Evolutionary conservation across 1,140 invertebrate genomes (phyloP).

Genomic region (Drosophila bipectinata): DNA sequence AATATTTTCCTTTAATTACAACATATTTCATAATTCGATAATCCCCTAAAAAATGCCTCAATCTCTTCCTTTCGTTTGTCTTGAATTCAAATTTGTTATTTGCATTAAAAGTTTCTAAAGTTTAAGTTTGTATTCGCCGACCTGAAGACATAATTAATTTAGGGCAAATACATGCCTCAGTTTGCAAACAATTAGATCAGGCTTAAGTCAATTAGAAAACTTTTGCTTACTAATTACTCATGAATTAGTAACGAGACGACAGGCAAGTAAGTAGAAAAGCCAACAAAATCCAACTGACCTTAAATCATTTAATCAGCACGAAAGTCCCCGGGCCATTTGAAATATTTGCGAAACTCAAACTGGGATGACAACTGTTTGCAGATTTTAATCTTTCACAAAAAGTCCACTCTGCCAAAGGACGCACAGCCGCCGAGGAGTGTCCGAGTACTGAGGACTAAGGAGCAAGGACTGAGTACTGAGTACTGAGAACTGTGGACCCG

Average conservation of each 20-base stretch:
- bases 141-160: conserved; percentile 1
- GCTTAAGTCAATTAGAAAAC: conserved; percentile 35
- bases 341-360: conserved; percentile 77
- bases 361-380: conserved; percentile 81
- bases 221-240: conserved; percentile 62
- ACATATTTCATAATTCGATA: background rate
- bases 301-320: conserved; percentile 77
- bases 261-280: conserved; percentile 34
- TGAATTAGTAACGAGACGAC: conserved; percentile 31
- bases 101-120: too few relatives aligned
- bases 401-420: conserved; percentile 46
- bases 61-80: background rate
- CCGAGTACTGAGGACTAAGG: conserved; percentile 38
- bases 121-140: background rate
- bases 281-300: conserved; percentile 66
- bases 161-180: conserved; percentile 13
- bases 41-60: background rate
- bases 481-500: background rate
- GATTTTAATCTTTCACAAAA: conserved; percentile 82
- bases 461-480: conserved; percentile 30
- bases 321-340: conserved; percentile 35
- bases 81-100: too few relatives aligned
- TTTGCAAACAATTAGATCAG: conserved; percentile 31
- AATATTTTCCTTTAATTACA: too few relatives aligned
- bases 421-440: conserved; percentile 15